Percentiles rank a stretch among this genome's conserved stretches.
These are phyloP conservation scores for Boloria selene DNA, from an alignment of 2,888 invertebrate species.

Conservation along the genomic window DNA sequence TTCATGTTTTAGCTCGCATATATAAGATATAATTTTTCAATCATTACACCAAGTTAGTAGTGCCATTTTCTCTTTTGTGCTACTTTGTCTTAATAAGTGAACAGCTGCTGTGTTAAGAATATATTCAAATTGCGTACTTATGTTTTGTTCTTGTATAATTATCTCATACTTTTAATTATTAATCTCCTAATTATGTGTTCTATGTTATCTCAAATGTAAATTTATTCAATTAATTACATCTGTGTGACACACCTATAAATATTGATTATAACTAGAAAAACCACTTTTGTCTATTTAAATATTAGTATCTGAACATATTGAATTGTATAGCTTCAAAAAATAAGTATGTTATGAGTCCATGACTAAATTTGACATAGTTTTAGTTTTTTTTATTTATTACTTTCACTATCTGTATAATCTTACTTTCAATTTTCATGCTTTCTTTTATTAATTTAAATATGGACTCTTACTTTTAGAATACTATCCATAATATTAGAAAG, in stretches of 20 bases:
- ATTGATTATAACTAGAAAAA: too few relatives aligned
- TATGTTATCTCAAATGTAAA: too few relatives aligned
- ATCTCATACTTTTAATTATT: neutral
- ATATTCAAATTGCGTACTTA: neutral
- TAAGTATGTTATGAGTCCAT: too few relatives aligned
- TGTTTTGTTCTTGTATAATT: neutral
- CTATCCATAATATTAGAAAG: neutral
- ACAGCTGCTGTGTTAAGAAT: constrained; percentile 15
- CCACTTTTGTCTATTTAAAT: too few relatives aligned
- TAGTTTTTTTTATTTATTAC: neutral
- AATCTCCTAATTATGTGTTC: too few relatives aligned
- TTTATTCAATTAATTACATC: too few relatives aligned
- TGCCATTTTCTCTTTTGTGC: neutral
- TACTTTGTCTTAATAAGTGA: neutral
- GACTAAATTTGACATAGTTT: too few relatives aligned
- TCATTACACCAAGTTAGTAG: neutral
- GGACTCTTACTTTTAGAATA: neutral
- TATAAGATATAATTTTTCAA: neutral
- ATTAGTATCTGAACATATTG: too few relatives aligned
- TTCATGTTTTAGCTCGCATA: constrained; percentile 12
- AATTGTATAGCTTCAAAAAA: too few relatives aligned
- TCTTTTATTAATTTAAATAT: constrained; percentile 12
- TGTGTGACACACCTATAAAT: too few relatives aligned
- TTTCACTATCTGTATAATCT: constrained; percentile 5
- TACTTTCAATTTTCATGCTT: constrained; percentile 19